Base-by-base conservation (phyloP, 2,888 invertebrate genomes). In the Drosophila paranaensis region DNA sequence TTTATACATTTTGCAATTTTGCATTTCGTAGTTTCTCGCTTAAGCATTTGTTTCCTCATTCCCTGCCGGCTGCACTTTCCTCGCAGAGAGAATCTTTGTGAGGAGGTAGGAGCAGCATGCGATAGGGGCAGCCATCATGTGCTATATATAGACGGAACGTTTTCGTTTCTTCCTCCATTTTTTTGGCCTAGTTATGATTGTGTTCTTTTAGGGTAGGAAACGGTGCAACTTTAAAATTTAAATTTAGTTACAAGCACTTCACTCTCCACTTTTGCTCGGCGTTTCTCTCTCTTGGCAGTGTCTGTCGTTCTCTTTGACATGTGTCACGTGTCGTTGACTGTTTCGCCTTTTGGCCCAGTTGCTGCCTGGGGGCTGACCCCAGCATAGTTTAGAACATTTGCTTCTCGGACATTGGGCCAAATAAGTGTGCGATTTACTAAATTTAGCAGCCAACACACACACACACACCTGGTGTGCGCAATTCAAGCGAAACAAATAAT, bases 341-440 rank as follows among this genome's bases (percentile, higher is more conserved):
- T 74, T 75, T 86, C 87, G 86, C 90, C 86, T 86, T 86, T 86
- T 86, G 86, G 81, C 90, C 86, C 77, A 86, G 71, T 90, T 86
- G 65, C 20, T 30, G 39, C 42, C 58, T 55, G 62, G 68, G 68
- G 71, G 63, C 72, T 85, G 90, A 85, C 84, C 90, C 84, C 84
- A 89, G 89, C 90, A 85, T 89, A 89, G 88, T 85, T 84, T 74
- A 74, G 16, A 54, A 68, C 60, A 62, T 65, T 89, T 89, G 67
- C 75, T 68, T 67, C 77, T 85, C 88, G 90, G 84, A 84, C 84
- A 84, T 84, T 84, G 84, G 89, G 89, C 84, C 87, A 88, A 74
- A 89, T 84, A 88, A 88, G 89, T 89, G 84, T 87, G 84, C 84
- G 84, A 84, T 81, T 84, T 89, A 89, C 84, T 84, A 89, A 79